Base-by-base conservation (phyloP, 92 coral and sea anemone species). In the Actinostola sp. region DNA sequence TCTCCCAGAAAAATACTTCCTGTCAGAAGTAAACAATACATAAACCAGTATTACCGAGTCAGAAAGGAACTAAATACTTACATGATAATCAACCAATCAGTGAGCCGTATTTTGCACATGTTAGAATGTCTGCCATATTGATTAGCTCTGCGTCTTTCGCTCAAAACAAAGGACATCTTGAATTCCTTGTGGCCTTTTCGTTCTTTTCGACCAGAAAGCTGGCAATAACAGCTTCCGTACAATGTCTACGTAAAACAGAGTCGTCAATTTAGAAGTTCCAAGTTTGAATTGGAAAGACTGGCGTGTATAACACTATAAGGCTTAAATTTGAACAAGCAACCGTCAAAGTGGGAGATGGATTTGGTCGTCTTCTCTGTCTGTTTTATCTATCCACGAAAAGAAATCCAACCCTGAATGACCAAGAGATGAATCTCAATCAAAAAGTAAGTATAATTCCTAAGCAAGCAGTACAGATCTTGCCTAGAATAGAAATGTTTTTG, bases 111-210 rank as follows among this genome's bases (percentile, higher is more conserved):
- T 68, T 51, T 39, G 74, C 62, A 68, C 74, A 68, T 68, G 74
- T 51, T 62, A 68, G 44, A 26, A 29, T 33, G 60, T 29, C 73
- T 68, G 74, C 62, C 61, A 68, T 46, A 57, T 57, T 27, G 28
- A 57, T 57, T 57, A 57, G 63, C 10, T 57, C 25, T 57, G 63
- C 63, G 63, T 29, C 63, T 57, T 57, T 27, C 38, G 63, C 36
- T 38, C 17, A 57, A 57, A 57, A 30, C 9, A 26, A 28, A 57
- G 28, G 63, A 5, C 63, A 30, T 57, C 63, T 57, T 57, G 63
- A 57, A 53, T 57, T 27, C 29, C 20, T 30, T 57, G 36, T 27
- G 38, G 5, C 39, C 39, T 27, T 57, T 57, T 30, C 39, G 39
- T 13, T 57, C 6, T 26, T 6, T 57, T 30, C 36, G 19, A 7